A percentile compares a stretch with the other conserved stretches of the same genome.
These are phyloP conservation scores for Anas platyrhynchos DNA, from an alignment of 2,113 vertebrate genomes.

Conservation along the genomic window DNA sequence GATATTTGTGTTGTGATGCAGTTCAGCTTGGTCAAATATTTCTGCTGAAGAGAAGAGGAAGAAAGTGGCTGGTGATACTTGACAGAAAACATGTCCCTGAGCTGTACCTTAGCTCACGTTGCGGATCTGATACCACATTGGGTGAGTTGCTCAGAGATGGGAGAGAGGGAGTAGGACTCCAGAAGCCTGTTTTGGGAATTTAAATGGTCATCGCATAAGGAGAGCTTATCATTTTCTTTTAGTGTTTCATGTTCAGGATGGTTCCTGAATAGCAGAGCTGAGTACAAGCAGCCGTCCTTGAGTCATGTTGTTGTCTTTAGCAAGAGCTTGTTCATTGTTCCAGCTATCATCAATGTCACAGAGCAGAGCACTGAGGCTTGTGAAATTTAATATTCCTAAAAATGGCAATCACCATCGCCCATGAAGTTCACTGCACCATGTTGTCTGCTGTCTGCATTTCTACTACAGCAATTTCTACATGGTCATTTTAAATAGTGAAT, in stretches of 20 bases:
- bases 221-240: background rate
- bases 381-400: conserved; percentile 9
- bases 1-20: background rate
- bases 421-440: background rate
- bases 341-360: background rate
- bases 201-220: background rate
- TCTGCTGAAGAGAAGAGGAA: background rate
- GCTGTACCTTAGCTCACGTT: background rate
- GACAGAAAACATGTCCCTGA: background rate
- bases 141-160: background rate
- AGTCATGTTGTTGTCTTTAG: background rate
- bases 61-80: background rate
- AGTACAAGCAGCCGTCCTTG: background rate
- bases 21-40: background rate
- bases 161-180: background rate
- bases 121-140: fast-evolving
- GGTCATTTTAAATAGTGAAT: background rate
- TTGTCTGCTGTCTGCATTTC: background rate
- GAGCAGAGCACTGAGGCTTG: background rate
- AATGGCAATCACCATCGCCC: background rate
- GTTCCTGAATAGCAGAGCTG: background rate
- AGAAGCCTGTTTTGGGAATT: background rate
- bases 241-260: background rate
- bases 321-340: background rate
- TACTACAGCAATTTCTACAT: background rate